Conservation (phyloP, 2,888 invertebrate species). For the Agrochola lota region DNA sequence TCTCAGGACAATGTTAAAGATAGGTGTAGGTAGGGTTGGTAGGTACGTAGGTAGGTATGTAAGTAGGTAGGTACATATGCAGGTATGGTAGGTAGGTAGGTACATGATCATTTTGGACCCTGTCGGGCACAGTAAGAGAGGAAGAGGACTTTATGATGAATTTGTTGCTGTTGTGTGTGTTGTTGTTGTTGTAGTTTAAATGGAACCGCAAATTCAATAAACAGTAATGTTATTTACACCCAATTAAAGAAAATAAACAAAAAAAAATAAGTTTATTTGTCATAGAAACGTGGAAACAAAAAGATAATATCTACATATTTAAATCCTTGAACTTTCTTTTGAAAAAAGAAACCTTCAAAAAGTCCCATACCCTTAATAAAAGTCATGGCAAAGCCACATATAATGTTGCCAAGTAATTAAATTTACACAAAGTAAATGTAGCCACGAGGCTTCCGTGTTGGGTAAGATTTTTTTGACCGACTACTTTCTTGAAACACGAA, state of each 20-base stretch:
- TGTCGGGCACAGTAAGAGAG: no score
- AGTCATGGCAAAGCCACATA: conserved; percentile 37
- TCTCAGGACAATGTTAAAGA: no score
- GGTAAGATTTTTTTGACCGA: conserved; percentile 47
- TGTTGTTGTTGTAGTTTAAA: neutral
- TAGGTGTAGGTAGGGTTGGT: no score
- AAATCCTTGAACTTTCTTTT: neutral
- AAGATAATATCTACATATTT: no score
- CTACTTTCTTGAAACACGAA: conserved; percentile 60
- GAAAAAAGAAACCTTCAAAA: conserved; percentile 5
- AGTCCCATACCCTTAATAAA: neutral
- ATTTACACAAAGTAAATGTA: conserved; percentile 53
- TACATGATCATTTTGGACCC: no score
- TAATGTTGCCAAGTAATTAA: conserved; percentile 58
- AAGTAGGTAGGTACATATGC: no score
- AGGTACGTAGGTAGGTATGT: no score
- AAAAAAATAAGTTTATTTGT: no score
- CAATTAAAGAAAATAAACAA: no score
- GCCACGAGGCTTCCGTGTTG: conserved; percentile 59
- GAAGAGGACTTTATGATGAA: neutral
- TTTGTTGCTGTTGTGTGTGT: neutral
- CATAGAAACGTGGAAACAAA: no score
- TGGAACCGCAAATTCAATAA: neutral
- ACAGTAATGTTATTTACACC: neutral
- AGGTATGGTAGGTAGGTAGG: no score